phyloP scores from a whole-genome alignment of 2,797 vertebrate genomes.

The Pseudomugil tenellus region DNA sequence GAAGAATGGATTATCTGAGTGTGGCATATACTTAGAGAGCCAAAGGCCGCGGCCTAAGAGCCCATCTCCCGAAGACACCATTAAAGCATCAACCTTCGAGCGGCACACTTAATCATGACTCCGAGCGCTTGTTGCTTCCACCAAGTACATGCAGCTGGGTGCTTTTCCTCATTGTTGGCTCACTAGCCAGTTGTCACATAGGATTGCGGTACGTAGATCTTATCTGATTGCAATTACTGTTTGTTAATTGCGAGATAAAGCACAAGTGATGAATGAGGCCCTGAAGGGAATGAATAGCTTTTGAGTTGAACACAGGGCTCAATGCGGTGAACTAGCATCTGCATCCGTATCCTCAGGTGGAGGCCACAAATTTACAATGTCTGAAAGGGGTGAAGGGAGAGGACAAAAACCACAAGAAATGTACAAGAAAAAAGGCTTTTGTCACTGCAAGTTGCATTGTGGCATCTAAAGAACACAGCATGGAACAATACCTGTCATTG shows the following conservation, averaged over 20 bases:
- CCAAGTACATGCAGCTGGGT: constrained; percentile 63
- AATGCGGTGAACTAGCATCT: constrained; percentile 36
- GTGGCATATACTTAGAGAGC: constrained; percentile 61
- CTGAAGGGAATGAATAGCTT: constrained; percentile 51
- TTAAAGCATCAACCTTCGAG: constrained; percentile 67
- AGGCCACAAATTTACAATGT: constrained; percentile 18
- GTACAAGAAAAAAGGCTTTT: constrained; percentile 43
- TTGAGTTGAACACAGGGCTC: constrained; percentile 40
- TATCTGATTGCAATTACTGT: constrained; percentile 75
- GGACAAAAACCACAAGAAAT: background rate
- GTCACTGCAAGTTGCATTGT: constrained; percentile 50
- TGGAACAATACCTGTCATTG: constrained; percentile 62
- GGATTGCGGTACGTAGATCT: constrained; percentile 44
- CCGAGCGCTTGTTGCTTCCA: constrained; percentile 42
- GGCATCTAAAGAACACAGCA: constrained; percentile 33
- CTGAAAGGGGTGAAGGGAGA: constrained; percentile 6
- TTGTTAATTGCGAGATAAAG: constrained; percentile 74
- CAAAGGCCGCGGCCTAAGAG: constrained; percentile 60
- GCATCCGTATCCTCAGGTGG: constrained; percentile 61
- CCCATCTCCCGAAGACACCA: constrained; percentile 61
- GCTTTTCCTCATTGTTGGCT: constrained; percentile 50
- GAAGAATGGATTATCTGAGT: constrained; percentile 71
- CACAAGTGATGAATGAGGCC: constrained; percentile 50
- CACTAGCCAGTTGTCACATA: constrained; percentile 55
- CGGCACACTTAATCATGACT: constrained; percentile 69